Base-by-base conservation (phyloP, 2,113 vertebrate species). In the Connochaetes taurinus region DNA sequence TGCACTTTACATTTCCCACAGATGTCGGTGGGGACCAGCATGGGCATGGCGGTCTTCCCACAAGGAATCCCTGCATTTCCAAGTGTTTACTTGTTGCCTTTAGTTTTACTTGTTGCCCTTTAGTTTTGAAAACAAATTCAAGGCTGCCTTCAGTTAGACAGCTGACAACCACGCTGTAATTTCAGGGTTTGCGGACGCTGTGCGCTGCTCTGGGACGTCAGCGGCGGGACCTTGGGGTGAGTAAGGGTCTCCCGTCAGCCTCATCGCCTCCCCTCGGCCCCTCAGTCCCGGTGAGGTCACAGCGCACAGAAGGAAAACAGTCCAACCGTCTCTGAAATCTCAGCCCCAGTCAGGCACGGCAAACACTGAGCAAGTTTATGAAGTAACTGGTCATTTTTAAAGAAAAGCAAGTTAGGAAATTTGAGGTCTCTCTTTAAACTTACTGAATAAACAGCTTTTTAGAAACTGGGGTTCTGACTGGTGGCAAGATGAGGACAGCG, bases 1-100 rank as follows among this genome's bases (percentile, higher is more conserved):
- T 4, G 1, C 45, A 2, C 58, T 62, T 74, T 25, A 3, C 17
- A 2, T 36, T 67, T 45, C 36, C 60, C 9, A 0, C 0, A 6
- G 58, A 36, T 13, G 11, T 53, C 11, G 21, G 12, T 3, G 17
- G 78, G 78, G 45, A 81, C 45, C 14, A 6, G 33, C 15, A 8
- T 0, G 6, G 8, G 47, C 23, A 6, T 4, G 11, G n/a, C 17
- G 2, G 12, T n/a, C 47, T 31, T 71, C 50, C 76, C 2, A 36
- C 13, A 25, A 47, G 27, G 52, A 40, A 40, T 21, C 45, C 74
- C 9, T 74, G 78, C 45, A 31, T 57, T 67, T 57, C 25, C 82
- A 94, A 10, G 40, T 50, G 25, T 90, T 71, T 23, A 40, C 89
- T 90, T 90, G 83, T 27, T 58, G 50, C 47, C 40, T 40, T 40